These are phyloP conservation scores for Zhengitettix transpicula DNA, from an alignment of 2,888 invertebrate species.

Conservation along the genomic window DNA sequence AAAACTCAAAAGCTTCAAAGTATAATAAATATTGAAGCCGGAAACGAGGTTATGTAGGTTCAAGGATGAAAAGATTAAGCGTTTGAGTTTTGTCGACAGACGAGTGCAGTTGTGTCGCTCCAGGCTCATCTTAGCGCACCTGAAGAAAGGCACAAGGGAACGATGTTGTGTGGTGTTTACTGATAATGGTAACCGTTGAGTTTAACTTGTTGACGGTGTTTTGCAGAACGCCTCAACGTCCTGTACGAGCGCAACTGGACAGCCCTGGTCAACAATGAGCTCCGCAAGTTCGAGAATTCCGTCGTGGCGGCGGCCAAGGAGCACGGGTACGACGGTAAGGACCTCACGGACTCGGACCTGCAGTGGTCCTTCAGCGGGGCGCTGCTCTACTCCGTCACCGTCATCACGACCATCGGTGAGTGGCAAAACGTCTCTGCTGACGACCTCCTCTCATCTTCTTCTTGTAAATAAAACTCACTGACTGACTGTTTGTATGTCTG, in stretches of 20 bases:
- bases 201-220: too few species aligned
- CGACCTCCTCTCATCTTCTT: not conserved
- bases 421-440: not conserved
- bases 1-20: too few species aligned
- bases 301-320: conserved; percentile 56
- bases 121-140: too few species aligned
- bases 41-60: too few species aligned
- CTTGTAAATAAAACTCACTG: not conserved
- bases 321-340: conserved; percentile 27
- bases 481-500: not conserved
- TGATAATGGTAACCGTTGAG: too few species aligned
- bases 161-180: too few species aligned
- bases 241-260: conserved; percentile 76
- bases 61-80: too few species aligned
- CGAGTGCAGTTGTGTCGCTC: too few species aligned
- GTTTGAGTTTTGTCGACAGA: too few species aligned
- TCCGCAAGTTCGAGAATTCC: conserved; percentile 61
- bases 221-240: conserved; percentile 60
- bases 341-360: conserved; percentile 17
- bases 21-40: too few species aligned
- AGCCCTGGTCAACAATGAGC: conserved; percentile 54
- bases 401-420: conserved; percentile 80
- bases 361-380: conserved; percentile 76
- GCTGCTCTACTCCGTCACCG: conserved; percentile 66
- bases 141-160: too few species aligned